Percentiles rank a stretch among this genome's conserved stretches.
These are phyloP conservation scores for Galagoides demidoff DNA, from an alignment of 2,797 vertebrate species.

Conservation along the genomic window DNA sequence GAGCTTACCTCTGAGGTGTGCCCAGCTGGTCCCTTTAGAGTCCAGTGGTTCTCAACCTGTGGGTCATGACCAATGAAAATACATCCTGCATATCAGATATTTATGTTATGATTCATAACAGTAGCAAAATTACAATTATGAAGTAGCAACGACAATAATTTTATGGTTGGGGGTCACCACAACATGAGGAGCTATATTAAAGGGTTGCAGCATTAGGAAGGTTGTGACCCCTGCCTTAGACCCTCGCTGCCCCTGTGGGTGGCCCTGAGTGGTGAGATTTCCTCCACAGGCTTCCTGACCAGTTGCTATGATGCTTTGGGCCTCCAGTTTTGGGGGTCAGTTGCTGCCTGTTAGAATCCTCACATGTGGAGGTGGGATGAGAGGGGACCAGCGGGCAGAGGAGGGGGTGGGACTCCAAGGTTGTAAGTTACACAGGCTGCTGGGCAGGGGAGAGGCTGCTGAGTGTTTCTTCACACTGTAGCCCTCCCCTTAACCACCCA, in stretches of 20 bases:
- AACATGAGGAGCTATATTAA: too few species aligned
- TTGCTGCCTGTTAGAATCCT: slow-evolving; percentile 67
- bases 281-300: not conserved
- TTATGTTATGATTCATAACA: too few species aligned
- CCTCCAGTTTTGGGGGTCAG: slow-evolving; percentile 62
- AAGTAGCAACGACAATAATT: too few species aligned
- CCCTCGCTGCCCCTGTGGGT: slow-evolving; percentile 71
- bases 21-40: not conserved
- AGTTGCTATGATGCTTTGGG: slow-evolving; percentile 64
- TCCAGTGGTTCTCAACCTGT: not conserved
- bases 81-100: too few species aligned
- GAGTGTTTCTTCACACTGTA: not conserved
- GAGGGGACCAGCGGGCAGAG: not conserved
- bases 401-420: slow-evolving; percentile 27
- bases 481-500: not conserved
- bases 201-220: too few species aligned
- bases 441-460: too few species aligned
- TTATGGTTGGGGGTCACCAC: too few species aligned
- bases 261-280: slow-evolving; percentile 56
- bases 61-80: too few species aligned
- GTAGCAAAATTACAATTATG: too few species aligned
- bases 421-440: slow-evolving; percentile 74
- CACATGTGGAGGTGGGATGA: not conserved
- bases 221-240: too few species aligned
- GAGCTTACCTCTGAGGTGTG: not conserved